Evolutionary conservation across 2,797 vertebrate species (phyloP).

Genomic region (Lacerta viridis): DNA sequence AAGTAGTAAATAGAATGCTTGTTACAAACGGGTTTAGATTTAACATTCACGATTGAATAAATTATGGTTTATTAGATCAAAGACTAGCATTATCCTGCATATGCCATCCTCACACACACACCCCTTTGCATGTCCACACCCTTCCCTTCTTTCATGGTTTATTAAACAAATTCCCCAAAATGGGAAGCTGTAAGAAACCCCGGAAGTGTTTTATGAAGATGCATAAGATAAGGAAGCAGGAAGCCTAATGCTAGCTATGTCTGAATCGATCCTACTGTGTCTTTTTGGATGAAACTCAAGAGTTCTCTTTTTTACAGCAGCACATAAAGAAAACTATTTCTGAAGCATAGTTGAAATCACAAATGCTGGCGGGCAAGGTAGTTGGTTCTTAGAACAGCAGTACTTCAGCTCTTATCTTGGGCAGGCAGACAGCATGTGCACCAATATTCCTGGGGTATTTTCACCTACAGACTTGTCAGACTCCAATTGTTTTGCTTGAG

Average conservation of each 20-base stretch:
- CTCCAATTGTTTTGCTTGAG: background rate
- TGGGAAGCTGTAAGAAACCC: background rate
- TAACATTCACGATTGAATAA: background rate
- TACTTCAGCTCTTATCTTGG: background rate
- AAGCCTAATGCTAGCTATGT: background rate
- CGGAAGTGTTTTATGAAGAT: background rate
- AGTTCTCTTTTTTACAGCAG: background rate
- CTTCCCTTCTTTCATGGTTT: background rate
- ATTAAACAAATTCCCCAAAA: background rate
- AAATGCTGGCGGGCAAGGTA: constrained; percentile 44
- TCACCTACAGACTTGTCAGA: background rate
- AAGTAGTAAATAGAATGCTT: constrained; percentile 66
- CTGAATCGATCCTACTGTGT: background rate
- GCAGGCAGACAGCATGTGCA: background rate
- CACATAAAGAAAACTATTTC: background rate
- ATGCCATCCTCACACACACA: background rate
- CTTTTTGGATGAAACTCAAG: background rate
- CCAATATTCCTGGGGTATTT: background rate
- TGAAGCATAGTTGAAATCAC: constrained; percentile 28
- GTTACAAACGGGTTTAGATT: background rate
- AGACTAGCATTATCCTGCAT: background rate
- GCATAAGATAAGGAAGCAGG: background rate
- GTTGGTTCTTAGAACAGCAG: background rate
- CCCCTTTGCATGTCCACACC: background rate
- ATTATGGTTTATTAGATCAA: background rate